These are phyloP conservation scores for Gulo gulo DNA, from an alignment of 2,113 vertebrate genomes.

Conservation along the genomic window DNA sequence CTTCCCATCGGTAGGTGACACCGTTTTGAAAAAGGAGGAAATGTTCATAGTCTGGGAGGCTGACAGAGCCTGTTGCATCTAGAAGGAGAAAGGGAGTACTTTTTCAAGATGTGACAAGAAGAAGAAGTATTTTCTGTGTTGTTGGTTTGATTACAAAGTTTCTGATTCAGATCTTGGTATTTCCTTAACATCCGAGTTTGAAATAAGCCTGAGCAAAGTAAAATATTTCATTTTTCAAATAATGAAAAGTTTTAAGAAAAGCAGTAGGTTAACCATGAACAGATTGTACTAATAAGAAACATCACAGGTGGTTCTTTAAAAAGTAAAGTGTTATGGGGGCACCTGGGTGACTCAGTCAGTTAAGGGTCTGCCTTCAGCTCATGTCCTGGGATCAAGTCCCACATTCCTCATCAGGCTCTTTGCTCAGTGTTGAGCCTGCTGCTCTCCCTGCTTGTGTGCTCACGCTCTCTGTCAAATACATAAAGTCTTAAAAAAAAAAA, in stretches of 20 bases:
- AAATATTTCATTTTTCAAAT: conserved; percentile 49
- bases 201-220: conserved; percentile 43
- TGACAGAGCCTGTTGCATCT: not conserved
- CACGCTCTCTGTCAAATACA: not conserved
- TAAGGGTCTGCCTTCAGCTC: not conserved
- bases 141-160: conserved; percentile 27
- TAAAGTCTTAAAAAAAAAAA: too few relatives aligned
- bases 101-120: conserved; percentile 22
- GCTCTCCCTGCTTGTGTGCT: not conserved
- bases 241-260: conserved; percentile 39
- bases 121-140: conserved; percentile 44
- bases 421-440: not conserved
- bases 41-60: not conserved
- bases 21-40: not conserved
- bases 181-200: conserved; percentile 37
- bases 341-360: not conserved
- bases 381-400: not conserved
- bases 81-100: not conserved
- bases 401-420: not conserved
- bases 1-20: not conserved
- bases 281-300: not conserved
- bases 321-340: conserved; percentile 3
- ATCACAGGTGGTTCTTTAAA: not conserved
- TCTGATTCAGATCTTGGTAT: conserved; percentile 44
- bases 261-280: not conserved